These are phyloP conservation scores for Elanoides forficatus DNA, from an alignment of 2,113 vertebrate genomes.

Conservation along the genomic window DNA sequence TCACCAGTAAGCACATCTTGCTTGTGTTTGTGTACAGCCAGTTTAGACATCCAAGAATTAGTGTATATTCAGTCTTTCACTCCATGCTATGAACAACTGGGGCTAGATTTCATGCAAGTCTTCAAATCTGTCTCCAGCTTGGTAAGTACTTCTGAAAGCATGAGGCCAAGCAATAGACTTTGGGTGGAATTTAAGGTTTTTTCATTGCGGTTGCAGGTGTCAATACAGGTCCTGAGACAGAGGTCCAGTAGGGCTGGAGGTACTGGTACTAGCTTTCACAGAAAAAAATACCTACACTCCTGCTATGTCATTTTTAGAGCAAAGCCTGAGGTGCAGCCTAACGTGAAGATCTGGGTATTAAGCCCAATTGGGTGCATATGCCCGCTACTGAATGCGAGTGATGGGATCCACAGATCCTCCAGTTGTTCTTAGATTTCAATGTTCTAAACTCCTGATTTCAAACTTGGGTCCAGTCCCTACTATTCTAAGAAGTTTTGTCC, in stretches of 20 bases:
- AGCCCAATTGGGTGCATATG: fast-evolving
- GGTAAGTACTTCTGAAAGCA: fast-evolving
- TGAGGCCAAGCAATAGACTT: neutral
- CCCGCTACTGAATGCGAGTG: fast-evolving
- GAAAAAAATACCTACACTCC: neutral
- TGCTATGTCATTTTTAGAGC: neutral
- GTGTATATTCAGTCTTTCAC: neutral
- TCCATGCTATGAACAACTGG: fast-evolving
- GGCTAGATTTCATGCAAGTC: neutral
- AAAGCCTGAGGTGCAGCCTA: neutral
- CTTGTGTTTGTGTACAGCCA: neutral
- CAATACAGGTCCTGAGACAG: neutral
- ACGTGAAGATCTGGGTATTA: neutral
- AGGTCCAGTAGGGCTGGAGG: neutral
- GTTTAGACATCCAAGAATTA: neutral
- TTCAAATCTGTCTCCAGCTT: neutral
- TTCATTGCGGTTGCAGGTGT: neutral
- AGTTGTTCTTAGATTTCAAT: neutral
- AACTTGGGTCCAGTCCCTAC: neutral
- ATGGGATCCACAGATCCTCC: neutral
- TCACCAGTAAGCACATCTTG: neutral
- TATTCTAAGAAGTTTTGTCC: neutral
- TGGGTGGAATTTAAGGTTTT: neutral
- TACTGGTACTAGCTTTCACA: neutral
- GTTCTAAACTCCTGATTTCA: neutral